Percentiles rank a stretch among this genome's conserved stretches.
Evolutionary conservation across 2,888 invertebrate genomes (phyloP).

Genomic region (Rhynchonema sp.): DNA sequence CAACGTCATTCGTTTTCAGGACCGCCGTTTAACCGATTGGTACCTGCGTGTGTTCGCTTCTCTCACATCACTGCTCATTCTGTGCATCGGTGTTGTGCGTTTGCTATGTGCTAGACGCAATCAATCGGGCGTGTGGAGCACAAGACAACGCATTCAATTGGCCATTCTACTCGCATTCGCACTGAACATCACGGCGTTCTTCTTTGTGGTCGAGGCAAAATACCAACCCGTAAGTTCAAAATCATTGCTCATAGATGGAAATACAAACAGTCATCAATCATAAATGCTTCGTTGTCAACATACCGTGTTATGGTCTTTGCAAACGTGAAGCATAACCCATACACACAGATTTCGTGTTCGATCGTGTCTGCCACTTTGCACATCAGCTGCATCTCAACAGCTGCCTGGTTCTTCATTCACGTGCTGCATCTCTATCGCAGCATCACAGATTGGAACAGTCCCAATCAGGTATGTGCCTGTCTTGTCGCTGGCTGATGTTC

Average conservation of each 20-base stretch:
- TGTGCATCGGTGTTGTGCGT: neutral
- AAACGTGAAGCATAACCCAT: no score
- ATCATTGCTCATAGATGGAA: no score
- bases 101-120: neutral
- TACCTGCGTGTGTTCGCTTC: neutral
- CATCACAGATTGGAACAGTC: conserved; percentile 62
- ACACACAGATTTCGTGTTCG: conserved; percentile 42
- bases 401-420: conserved; percentile 77
- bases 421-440: conserved; percentile 77
- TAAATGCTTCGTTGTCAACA: no score
- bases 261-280: no score
- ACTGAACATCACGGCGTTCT: neutral
- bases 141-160: neutral
- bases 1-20: no score
- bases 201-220: neutral
- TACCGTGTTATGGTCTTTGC: no score
- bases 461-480: neutral
- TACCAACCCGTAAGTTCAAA: neutral
- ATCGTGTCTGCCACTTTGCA: conserved; percentile 71
- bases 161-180: neutral
- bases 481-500: neutral
- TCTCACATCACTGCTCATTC: neutral
- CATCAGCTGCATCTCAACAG: conserved; percentile 72
- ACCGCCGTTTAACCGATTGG: neutral
- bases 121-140: neutral